Evolutionary conservation across 2,113 vertebrate genomes (phyloP).

Genomic region (Hydrolagus affinis): DNA sequence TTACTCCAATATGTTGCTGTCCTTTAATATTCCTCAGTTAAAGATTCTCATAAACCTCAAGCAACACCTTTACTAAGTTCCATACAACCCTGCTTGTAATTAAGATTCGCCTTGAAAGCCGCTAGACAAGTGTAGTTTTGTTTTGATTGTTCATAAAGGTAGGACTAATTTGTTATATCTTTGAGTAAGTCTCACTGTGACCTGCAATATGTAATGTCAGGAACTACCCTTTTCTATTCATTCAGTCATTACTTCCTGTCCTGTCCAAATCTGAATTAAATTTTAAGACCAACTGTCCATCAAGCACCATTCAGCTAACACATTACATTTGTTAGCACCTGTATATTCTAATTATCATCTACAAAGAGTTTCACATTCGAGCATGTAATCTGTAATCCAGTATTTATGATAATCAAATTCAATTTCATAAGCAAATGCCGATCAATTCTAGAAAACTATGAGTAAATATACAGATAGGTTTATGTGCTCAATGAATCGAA

Average conservation of each 20-base stretch:
- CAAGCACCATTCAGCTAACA: neutral
- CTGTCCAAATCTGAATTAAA: conserved; percentile 4
- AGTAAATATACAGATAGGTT: neutral
- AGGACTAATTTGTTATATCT: neutral
- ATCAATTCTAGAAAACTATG: neutral
- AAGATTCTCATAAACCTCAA: no score
- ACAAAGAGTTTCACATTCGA: neutral
- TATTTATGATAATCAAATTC: neutral
- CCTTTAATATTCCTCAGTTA: no score
- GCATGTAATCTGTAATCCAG: neutral
- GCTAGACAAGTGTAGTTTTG: no score
- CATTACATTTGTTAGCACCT: neutral
- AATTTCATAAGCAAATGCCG: conserved; percentile 20
- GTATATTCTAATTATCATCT: neutral
- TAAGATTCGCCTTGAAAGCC: no score
- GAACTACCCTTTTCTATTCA: neutral
- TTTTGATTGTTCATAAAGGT: no score
- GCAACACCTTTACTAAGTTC: no score
- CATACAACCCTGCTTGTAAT: no score
- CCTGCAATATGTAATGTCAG: neutral
- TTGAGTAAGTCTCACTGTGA: neutral
- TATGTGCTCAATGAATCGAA: no score
- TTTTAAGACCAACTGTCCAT: conserved; percentile 6
- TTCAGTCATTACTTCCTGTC: neutral
- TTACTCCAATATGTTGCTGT: no score